Evolutionary conservation across 2,113 vertebrate species (phyloP).

Genomic region (Aviceda subcristata): DNA sequence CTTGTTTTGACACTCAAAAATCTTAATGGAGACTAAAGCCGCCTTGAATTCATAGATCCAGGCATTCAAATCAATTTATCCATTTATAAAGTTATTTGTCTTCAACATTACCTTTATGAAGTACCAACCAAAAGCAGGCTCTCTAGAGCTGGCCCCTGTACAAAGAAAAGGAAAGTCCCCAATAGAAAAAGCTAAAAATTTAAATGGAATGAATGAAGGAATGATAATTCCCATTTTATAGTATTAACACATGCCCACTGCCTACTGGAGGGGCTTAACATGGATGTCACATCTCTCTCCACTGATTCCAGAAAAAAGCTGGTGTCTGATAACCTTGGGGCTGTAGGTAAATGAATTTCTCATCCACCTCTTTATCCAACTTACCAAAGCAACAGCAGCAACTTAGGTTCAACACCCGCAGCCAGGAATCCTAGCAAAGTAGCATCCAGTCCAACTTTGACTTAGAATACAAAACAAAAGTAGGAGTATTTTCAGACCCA

Average conservation of each 20-base stretch:
- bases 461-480: background rate
- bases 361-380: background rate
- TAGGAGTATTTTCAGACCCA: background rate
- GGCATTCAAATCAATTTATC: background rate
- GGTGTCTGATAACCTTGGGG: background rate
- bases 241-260: background rate
- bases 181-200: background rate
- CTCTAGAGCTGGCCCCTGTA: background rate
- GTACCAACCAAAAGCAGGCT: background rate
- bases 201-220: background rate
- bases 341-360: background rate
- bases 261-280: background rate
- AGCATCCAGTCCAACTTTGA: background rate
- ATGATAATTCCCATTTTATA: background rate
- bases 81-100: background rate
- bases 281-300: background rate
- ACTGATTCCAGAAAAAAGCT: background rate
- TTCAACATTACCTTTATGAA: background rate
- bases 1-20: background rate
- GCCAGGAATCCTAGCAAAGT: background rate
- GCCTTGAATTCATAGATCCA: background rate
- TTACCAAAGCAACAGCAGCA: background rate
- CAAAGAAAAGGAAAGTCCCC: background rate
- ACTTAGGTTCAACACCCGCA: background rate
- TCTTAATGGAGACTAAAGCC: background rate